phyloP scores from a whole-genome alignment of 2,797 vertebrate genomes.

The Manis pentadactyla region DNA sequence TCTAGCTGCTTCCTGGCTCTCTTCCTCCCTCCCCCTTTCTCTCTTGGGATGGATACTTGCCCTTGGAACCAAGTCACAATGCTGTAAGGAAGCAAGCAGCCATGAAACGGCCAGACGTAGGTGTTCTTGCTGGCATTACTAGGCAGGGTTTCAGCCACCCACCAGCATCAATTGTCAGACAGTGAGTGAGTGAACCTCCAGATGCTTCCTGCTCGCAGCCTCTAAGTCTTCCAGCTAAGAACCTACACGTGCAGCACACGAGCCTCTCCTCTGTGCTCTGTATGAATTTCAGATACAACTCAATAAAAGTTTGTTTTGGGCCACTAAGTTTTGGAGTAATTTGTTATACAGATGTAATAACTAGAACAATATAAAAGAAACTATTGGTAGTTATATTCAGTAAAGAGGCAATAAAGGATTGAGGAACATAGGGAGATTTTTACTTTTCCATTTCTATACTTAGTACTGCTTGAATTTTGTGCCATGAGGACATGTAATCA shows the following conservation, averaged over 20 bases:
- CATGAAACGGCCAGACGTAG: not conserved
- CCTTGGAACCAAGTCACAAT: not conserved
- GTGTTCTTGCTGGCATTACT: not conserved
- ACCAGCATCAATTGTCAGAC: not conserved
- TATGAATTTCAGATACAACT: not conserved
- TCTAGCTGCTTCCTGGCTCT: not conserved
- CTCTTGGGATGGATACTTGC: not conserved
- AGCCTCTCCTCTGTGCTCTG: not conserved
- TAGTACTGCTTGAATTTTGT: not conserved
- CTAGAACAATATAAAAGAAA: not conserved
- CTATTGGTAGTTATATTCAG: not conserved
- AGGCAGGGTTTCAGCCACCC: not conserved
- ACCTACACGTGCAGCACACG: not conserved
- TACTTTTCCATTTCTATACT: not conserved
- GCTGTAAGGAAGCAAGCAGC: not conserved
- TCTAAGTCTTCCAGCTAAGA: not conserved
- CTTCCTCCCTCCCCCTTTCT: not conserved
- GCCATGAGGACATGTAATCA: not conserved
- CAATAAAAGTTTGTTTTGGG: constrained; percentile 11
- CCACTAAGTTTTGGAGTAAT: not conserved
- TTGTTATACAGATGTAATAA: not conserved
- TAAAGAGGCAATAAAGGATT: not conserved
- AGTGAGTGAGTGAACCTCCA: not conserved
- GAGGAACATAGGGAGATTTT: not conserved
- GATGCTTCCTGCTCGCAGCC: not conserved